Evolutionary conservation across 2,113 vertebrate genomes (phyloP), one percentile per base, ranked within the genome.

Genomic region (Xenotilapia flavipinnis): DNA sequence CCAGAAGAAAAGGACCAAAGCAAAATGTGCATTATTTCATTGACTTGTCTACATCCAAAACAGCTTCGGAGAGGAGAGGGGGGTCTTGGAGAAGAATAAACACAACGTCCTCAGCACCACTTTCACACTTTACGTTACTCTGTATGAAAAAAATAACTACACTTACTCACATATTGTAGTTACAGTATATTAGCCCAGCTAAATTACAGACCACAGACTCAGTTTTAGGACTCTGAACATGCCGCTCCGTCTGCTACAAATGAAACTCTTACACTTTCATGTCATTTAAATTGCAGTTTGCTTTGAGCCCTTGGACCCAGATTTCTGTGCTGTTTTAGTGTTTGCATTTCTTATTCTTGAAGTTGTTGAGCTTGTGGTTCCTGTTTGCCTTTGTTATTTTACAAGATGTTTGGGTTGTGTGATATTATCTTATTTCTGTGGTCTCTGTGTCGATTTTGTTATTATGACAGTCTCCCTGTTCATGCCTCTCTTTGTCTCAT

Each of bases 131-230:
- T 49, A 49, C 15, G 1, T 1, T 73, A 26, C 4, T 26, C 1
- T 26, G 40, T 5, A 2, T 47, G 4, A 49, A 47, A 11, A 42
- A 70, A 11, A 49, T 19, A 49, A 3, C 70, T 31, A 77, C 42
- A 77, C 9, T 77, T 19, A 7, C 23, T 5, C 23, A 17, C 9
- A 28, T 28, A 17, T 4, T 70, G 38, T 70, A 73, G 38, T 26
- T 26, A 73, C 38, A 10, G n/a, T 6, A 70, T 6, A 23, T 42
- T 0, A 42, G 8, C 8, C 21, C 23, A 75, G 42, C 42, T 47
- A 0, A 47, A 28, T 28, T 45, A 45, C 40, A 73, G 21, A 26
- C 0, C 40, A 2, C 3, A 45, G 40, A 47, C 7, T 2, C 40
- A 45, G 13, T 73, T 73, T 73, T 73, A 45, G 38, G 65, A 73